Evolutionary conservation across 2,113 vertebrate genomes (phyloP), one percentile per base, ranked within the genome.

Genomic region (Cyanistes caeruleus): DNA sequence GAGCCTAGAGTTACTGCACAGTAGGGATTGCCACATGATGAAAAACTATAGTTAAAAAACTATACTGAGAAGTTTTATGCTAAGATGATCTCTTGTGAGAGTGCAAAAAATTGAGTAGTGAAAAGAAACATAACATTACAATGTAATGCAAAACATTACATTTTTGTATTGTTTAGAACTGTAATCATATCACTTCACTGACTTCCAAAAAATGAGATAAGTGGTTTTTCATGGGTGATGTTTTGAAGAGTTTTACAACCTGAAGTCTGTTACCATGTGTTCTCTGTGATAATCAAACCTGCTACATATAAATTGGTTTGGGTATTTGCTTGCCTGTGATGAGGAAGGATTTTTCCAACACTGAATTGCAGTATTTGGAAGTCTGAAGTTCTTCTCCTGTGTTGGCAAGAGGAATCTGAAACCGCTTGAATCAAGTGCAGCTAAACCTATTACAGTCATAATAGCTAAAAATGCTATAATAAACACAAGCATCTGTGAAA

Each of bases 131-230:
- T 20, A 44, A 10, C 41, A 16, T 67, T 75, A 53, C 53, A 60
- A 30, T 5, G 1, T 46, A 52, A 65, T 24, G 18, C 0, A 2
- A 39, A 28, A 51, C 12, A 9, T 44, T 51, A 28, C 1, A 3
- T 89, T 67, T 89, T 60, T 52, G 15, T 53, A 25, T 8, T 78
- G 19, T 74, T 89, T 46, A 77, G 28, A 87, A 24, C 37, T 52
- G 14, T 75, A 63, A 28, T 72, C 13, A 3, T 53, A 46, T 62
- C 2, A 0, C 27, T 81, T 92, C 9, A 19, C 8, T 2, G 4
- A 58, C 48, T 87, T 82, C 11, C 2, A 53, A 19, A 89, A 84
- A 19, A 25, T 75, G 25, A 39, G 39, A 24, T 55, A 53, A 56
- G 21, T 44, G 1, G 11, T 35, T 90, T 90, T 56, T 85, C 49